A percentile compares a stretch with the other conserved stretches of the same genome.
Evolutionary conservation across 1,140 invertebrate species (phyloP).

Genomic region (Heliconius hermathena): DNA sequence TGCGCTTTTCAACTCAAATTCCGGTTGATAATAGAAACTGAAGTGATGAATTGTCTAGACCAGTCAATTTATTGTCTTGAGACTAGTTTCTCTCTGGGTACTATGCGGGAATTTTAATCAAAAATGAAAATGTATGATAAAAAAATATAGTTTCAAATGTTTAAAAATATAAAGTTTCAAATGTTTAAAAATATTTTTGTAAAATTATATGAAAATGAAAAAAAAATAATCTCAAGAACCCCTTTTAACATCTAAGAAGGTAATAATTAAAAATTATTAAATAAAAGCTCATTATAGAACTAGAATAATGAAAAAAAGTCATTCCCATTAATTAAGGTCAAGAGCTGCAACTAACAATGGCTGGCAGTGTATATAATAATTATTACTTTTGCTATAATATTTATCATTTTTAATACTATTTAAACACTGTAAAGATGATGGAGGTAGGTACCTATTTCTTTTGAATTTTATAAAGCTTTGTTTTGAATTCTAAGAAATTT

Average conservation of each 20-base stretch:
- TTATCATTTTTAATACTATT: too few species aligned
- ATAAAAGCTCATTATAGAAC: not conserved
- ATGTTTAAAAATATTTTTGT: not conserved
- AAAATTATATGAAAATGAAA: not conserved
- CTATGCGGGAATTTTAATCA: too few species aligned
- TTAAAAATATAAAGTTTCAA: too few species aligned
- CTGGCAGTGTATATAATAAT: not conserved
- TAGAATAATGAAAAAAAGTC: conserved; percentile 1
- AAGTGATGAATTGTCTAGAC: too few species aligned
- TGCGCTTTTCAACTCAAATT: too few species aligned
- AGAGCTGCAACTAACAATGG: not conserved
- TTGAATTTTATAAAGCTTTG: too few species aligned
- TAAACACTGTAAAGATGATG: not conserved
- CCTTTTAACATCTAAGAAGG: not conserved
- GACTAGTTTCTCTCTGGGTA: too few species aligned
- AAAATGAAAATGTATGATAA: not conserved
- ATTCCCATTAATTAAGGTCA: not conserved
- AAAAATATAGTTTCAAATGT: not conserved
- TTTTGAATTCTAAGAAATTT: too few species aligned
- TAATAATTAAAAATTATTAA: not conserved
- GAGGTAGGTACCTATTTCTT: not conserved
- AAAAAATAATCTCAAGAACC: not conserved
- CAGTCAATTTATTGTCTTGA: too few species aligned
- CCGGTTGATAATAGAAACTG: too few species aligned
- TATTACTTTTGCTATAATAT: too few species aligned